A percentile compares a stretch with the other conserved stretches of the same genome.
Conservation (phyloP, 2,113 vertebrate species). For the Psophia crepitans region DNA sequence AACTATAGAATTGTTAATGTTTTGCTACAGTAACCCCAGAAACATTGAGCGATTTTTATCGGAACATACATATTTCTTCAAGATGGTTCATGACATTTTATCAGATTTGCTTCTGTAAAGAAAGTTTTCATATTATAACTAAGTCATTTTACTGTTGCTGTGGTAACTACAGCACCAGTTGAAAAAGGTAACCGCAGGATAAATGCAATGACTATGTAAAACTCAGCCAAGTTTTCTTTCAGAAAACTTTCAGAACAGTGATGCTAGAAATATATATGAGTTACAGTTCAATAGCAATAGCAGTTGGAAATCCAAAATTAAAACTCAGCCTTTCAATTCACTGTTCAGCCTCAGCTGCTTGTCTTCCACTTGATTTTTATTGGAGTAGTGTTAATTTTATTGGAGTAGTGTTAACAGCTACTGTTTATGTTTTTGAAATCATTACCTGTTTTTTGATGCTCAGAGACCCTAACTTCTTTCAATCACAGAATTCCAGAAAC, state of each 20-base stretch:
- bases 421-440: background rate
- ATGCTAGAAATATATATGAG: background rate
- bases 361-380: background rate
- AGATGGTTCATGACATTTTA: background rate
- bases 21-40: background rate
- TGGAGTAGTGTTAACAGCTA: background rate
- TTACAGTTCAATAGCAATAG: background rate
- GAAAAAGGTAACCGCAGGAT: background rate
- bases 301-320: background rate
- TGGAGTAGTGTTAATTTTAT: background rate
- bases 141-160: conserved; percentile 2
- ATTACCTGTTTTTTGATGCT: background rate
- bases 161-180: background rate
- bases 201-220: background rate
- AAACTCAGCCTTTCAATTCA: background rate
- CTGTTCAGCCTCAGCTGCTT: background rate
- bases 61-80: background rate
- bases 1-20: background rate
- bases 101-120: background rate
- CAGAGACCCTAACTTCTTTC: background rate
- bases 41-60: background rate
- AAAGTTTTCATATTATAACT: background rate
- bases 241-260: no score
- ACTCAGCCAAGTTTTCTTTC: background rate
- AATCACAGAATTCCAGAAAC: background rate